Percentiles rank a stretch among this genome's conserved stretches.
These are phyloP conservation scores for Amiota communis DNA, from an alignment of 2,888 invertebrate species.

Conservation along the genomic window DNA sequence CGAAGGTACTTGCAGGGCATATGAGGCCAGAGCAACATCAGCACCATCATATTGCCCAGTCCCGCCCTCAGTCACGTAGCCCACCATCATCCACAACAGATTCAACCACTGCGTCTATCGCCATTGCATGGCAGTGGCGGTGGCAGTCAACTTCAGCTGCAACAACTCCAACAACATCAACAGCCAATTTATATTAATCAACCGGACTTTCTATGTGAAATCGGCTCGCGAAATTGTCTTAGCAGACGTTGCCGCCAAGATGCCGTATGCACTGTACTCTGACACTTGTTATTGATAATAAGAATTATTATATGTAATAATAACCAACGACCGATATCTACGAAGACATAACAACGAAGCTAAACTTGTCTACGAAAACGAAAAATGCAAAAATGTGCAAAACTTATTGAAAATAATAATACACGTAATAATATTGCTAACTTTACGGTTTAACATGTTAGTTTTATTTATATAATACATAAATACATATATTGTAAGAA, in stretches of 20 bases:
- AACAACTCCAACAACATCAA: conserved; percentile 29
- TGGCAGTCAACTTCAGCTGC: conserved; percentile 45
- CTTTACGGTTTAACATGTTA: conserved; percentile 3
- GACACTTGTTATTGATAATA: conserved; percentile 33
- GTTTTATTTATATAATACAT: too few species aligned
- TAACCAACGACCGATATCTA: neutral
- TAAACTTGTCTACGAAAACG: conserved; percentile 9
- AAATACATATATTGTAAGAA: neutral
- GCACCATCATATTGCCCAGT: conserved; percentile 67
- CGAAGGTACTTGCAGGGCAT: conserved; percentile 78
- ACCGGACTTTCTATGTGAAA: conserved; percentile 52
- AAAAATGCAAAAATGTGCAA: conserved; percentile 16
- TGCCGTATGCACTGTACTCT: conserved; percentile 46
- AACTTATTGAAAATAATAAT: neutral
- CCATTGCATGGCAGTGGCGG: conserved; percentile 39
- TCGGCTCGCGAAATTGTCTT: conserved; percentile 51
- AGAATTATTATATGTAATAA: neutral
- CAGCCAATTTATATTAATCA: conserved; percentile 50
- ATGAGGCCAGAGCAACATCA: conserved; percentile 69
- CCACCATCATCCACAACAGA: conserved; percentile 37
- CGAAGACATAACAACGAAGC: conserved; percentile 7
- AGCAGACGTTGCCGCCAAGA: conserved; percentile 52
- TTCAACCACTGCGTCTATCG: conserved; percentile 46
- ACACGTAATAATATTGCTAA: conserved; percentile 3
- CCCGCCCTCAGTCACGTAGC: conserved; percentile 52